Base-by-base conservation (phyloP, 1,140 invertebrate species). In the Bombus ignitus region DNA sequence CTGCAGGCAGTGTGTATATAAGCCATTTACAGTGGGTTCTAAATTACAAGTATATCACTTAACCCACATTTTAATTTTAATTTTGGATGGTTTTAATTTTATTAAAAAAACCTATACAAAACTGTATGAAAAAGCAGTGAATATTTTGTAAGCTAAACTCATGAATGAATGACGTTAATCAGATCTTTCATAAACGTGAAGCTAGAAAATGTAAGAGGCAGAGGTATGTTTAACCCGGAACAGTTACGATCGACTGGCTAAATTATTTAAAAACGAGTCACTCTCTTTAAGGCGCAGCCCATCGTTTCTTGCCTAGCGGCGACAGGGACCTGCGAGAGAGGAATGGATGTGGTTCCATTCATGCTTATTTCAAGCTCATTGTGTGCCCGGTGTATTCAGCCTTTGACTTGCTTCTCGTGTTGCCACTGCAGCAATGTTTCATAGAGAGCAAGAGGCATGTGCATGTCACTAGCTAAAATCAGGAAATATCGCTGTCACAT, bases 301-400 rank as follows among this genome's bases (percentile, higher is more conserved):
- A 78, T 87, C 87, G 81, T 87, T 91, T 88, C 91, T 92, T 91
- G 88, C 85, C 89, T 85, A 71, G 66, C 81, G 84, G 91, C 83
- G 80, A 85, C 85, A 87, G 87, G 82, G 78, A 85, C 75, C 53
- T 82, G 82, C 83, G 80, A 79, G 81, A 47, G 87, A 88, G 85
- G 88, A 88, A 90, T 91, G 88, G 83, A 91, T 91, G 91, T 84
- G 87, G 89, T 91, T 91, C 93, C 93, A 94, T 94, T 94, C 93
- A 94, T 94, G 90, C 93, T 94, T 94, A 94, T 94, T 94, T 94
- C 92, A 94, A 93, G 92, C 93, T 93, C 93, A 94, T 94, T 94
- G 93, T 94, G 88, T 82, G 76, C 86, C 74, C 77, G 75, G 85
- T 88, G 93, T 90, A 94, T 94, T 94, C 94, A 94, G 89, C 92